A percentile compares a stretch with the other conserved stretches of the same genome.
Conservation (phyloP, 1,140 invertebrate species). For the Caerostris darwini region DNA sequence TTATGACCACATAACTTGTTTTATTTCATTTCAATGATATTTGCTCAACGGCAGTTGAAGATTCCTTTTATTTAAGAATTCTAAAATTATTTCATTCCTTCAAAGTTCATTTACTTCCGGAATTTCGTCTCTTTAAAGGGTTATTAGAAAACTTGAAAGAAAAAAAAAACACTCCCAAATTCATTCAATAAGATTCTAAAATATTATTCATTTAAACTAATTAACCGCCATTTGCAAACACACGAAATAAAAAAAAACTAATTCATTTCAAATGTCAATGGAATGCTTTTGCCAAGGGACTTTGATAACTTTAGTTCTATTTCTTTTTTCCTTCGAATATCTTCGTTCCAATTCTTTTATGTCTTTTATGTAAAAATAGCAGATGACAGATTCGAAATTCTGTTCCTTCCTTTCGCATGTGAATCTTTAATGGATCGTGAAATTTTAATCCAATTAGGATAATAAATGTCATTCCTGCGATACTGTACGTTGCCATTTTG, state of each 20-base stretch:
- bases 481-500: not conserved
- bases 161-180: not conserved
- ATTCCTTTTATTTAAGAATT: too few relatives aligned
- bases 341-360: too few relatives aligned
- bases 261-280: slow-evolving; percentile 25
- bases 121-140: not conserved
- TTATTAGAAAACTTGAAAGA: not conserved
- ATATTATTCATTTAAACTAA: slow-evolving; percentile 1
- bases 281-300: not conserved
- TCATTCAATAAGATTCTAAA: not conserved
- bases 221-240: not conserved
- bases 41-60: too few relatives aligned
- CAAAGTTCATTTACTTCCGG: too few relatives aligned
- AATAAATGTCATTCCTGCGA: slow-evolving; percentile 38
- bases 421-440: slow-evolving; percentile 54
- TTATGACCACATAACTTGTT: too few relatives aligned
- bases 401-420: not conserved
- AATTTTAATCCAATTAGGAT: slow-evolving; percentile 54
- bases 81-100: too few relatives aligned
- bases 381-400: slow-evolving; percentile 3
- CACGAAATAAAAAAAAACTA: not conserved
- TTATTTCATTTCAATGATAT: too few relatives aligned
- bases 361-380: not conserved
- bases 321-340: not conserved
- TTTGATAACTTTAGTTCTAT: not conserved